Base-by-base conservation (phyloP, 1,140 invertebrate genomes). In the Tetraneura akinire region DNA sequence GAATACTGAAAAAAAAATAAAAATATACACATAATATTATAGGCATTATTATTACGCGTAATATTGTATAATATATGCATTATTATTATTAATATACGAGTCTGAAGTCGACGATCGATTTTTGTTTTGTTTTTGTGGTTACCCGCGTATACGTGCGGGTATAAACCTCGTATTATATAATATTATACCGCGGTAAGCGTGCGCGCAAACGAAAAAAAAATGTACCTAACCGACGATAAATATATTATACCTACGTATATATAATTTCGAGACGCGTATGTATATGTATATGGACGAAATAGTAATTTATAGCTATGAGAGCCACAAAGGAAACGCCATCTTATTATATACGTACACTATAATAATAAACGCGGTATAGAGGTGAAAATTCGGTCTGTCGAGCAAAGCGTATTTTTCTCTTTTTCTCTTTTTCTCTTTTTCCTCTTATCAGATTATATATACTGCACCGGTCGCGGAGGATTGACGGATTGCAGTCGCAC, bases 1-100 rank as follows among this genome's bases (percentile, higher is more conserved):
- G 89, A 94, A 94, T 86, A 94, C 93, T 94, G 90, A 88, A 86
- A 88, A 85, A 86, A 86, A 81, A 66, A 32, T 29, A 32, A 21
- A 23, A 26, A 32, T n/a, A 47, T 57, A n/a, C n/a, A n/a, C n/a
- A n/a, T n/a, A n/a, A n/a, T n/a, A n/a, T n/a, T n/a, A n/a, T n/a
- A n/a, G n/a, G n/a, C n/a, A n/a, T n/a, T n/a, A n/a, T n/a, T n/a
- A n/a, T n/a, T n/a, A n/a, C n/a, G n/a, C n/a, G n/a, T n/a, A n/a
- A n/a, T n/a, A n/a, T n/a, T n/a, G n/a, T n/a, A n/a, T n/a, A n/a
- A n/a, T n/a, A n/a, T n/a, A n/a, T n/a, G n/a, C n/a, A n/a, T n/a
- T n/a, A n/a, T n/a, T n/a, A n/a, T n/a, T n/a, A n/a, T n/a, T n/a
- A n/a, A n/a, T n/a, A n/a, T n/a, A n/a, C n/a, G n/a, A n/a, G n/a